A percentile compares a stretch with the other conserved stretches of the same genome.
phyloP scores from a whole-genome alignment of 2,113 vertebrate genomes.

The Rynchops niger region DNA sequence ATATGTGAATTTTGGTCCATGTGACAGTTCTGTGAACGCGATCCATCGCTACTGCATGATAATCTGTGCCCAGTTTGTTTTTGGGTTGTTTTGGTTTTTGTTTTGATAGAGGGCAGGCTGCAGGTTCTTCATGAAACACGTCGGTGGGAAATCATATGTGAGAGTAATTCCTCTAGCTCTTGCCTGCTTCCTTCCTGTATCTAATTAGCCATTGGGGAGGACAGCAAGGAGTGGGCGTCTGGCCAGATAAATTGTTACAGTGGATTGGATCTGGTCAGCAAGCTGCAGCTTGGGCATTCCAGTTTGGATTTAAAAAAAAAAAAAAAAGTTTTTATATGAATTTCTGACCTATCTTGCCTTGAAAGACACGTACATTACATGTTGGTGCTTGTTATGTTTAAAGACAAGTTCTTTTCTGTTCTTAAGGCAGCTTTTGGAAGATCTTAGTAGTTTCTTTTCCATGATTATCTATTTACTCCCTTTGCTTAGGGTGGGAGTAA shows the following conservation, averaged over 20 bases:
- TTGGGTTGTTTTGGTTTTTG: no score
- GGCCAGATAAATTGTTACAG: background rate
- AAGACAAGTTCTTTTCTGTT: background rate
- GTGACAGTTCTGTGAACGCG: background rate
- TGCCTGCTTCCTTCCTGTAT: background rate
- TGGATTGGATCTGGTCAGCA: background rate
- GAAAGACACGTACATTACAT: fast-evolving
- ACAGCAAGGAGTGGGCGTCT: background rate
- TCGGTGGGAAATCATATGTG: background rate
- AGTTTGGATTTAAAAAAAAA: background rate
- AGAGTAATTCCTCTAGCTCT: background rate
- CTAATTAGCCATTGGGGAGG: background rate
- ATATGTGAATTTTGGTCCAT: background rate
- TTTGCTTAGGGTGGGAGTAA: background rate
- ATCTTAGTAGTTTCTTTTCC: background rate
- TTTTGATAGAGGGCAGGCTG: background rate
- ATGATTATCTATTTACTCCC: background rate
- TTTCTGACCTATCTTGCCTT: background rate
- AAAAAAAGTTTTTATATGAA: background rate
- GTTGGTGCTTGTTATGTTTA: background rate
- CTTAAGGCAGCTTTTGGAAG: background rate
- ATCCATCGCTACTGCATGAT: background rate
- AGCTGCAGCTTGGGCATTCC: background rate
- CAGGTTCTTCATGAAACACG: background rate
- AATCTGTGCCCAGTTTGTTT: background rate